Conservation (phyloP, 2,113 vertebrate genomes). For the Dolichallabes microphthalmus region DNA sequence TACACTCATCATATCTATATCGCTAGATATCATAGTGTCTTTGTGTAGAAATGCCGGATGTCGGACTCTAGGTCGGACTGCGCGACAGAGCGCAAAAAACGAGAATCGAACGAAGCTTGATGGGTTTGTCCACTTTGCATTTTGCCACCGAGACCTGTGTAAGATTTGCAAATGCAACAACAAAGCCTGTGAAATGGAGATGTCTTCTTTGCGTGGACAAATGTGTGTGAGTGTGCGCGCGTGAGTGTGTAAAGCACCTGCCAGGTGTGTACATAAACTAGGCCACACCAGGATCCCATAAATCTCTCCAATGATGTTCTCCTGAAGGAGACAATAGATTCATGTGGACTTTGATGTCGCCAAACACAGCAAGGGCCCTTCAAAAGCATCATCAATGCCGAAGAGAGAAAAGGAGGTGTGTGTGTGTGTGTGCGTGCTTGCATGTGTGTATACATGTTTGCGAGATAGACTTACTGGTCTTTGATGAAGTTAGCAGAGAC, state of each 20-base stretch:
- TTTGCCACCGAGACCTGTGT: conserved; percentile 72
- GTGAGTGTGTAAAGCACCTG: conserved; percentile 61
- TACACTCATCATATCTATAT: not conserved
- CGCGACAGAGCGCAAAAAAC: not conserved
- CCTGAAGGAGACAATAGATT: conserved; percentile 9
- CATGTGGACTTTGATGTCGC: conserved; percentile 68
- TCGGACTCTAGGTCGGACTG: not conserved
- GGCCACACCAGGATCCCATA: conserved; percentile 69
- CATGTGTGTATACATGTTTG: not conserved
- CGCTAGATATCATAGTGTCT: not conserved
- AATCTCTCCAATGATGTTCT: conserved; percentile 51
- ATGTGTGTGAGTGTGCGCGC: conserved; percentile 20
- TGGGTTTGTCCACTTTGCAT: conserved; percentile 69
- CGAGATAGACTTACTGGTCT: not conserved
- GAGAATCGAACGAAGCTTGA: conserved; percentile 52
- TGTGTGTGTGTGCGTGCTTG: not conserved
- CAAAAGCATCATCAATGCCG: conserved; percentile 65
- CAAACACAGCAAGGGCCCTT: conserved; percentile 55
- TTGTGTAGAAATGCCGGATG: not conserved
- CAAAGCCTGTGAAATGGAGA: conserved; percentile 70
- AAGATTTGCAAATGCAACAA: conserved; percentile 74
- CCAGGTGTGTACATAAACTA: conserved; percentile 71
- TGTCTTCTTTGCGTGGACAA: conserved; percentile 53
- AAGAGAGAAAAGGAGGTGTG: conserved; percentile 46
- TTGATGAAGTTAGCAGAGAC: not conserved